phyloP scores from a whole-genome alignment of 1,140 invertebrate species.

The Lepidostoma basale region DNA sequence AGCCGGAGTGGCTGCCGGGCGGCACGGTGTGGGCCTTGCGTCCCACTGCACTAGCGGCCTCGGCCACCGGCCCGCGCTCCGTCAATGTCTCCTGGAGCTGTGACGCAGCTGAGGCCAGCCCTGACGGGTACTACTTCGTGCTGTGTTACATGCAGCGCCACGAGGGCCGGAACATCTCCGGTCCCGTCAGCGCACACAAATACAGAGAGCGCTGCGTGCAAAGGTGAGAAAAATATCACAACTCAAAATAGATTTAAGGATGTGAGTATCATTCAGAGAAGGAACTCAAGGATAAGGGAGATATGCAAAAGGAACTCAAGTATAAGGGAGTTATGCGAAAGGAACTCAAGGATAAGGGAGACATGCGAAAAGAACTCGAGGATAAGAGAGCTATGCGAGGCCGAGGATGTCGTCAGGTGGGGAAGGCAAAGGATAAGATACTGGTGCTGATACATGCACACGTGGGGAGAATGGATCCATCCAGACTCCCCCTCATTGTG shows the following conservation, averaged over 20 bases:
- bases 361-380: too few species aligned
- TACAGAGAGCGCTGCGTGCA: slow-evolving; percentile 33
- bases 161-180: not conserved
- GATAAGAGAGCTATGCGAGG: too few species aligned
- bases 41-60: slow-evolving; percentile 6
- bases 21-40: not conserved
- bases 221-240: slow-evolving; percentile 18
- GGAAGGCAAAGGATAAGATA: too few species aligned
- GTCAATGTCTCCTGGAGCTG: slow-evolving; percentile 40
- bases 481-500: too few species aligned
- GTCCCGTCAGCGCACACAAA: not conserved
- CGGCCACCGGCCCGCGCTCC: slow-evolving; percentile 19
- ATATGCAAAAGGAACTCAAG: too few species aligned
- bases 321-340: too few species aligned
- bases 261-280: not conserved
- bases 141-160: slow-evolving; percentile 30
- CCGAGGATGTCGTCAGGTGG: too few species aligned
- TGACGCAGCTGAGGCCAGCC: slow-evolving; percentile 28
- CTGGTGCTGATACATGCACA: too few species aligned
- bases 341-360: too few species aligned
- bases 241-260: not conserved
- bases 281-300: too few species aligned
- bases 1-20: not conserved
- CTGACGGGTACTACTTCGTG: slow-evolving; percentile 28
- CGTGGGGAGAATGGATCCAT: too few species aligned